phyloP scores from a whole-genome alignment of 2,888 invertebrate genomes.

The Pomacea canaliculata region DNA sequence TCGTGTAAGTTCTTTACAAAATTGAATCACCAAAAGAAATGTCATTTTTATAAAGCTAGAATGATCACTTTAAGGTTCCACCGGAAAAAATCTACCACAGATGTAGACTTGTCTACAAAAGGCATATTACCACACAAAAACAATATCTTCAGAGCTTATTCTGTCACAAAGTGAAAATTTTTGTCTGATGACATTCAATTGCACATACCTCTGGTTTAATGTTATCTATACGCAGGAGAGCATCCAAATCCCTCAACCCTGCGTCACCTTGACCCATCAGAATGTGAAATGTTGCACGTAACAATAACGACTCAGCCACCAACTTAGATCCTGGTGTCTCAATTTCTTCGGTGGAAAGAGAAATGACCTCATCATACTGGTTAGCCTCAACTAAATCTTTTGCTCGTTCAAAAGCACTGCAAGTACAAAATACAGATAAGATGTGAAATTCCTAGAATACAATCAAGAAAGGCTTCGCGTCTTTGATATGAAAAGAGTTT shows the following conservation, averaged over 20 bases:
- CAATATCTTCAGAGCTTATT: too few relatives aligned
- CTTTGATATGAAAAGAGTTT: too few relatives aligned
- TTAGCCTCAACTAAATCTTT: slow-evolving; percentile 79
- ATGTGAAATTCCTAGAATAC: neutral
- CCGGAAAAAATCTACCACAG: too few relatives aligned
- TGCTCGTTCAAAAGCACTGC: slow-evolving; percentile 80
- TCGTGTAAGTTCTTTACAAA: too few relatives aligned
- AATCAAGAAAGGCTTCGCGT: neutral
- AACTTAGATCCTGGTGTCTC: slow-evolving; percentile 46
- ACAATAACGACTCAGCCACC: slow-evolving; percentile 75
- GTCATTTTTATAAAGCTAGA: too few relatives aligned
- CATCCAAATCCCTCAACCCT: slow-evolving; percentile 74
- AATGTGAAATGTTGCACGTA: slow-evolving; percentile 87
- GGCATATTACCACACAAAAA: too few relatives aligned
- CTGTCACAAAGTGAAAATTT: too few relatives aligned
- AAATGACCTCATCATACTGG: slow-evolving; percentile 83
- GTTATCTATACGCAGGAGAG: slow-evolving; percentile 36
- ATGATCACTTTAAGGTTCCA: too few relatives aligned
- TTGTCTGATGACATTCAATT: too few relatives aligned
- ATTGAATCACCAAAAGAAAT: too few relatives aligned
- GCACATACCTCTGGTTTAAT: neutral
- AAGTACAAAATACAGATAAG: neutral
- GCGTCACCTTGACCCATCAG: slow-evolving; percentile 75
- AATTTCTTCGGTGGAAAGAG: slow-evolving; percentile 78
- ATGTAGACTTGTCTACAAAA: too few relatives aligned